Conservation (phyloP, 2,113 vertebrate genomes). For the Cyprinodon brontotheroides region DNA sequence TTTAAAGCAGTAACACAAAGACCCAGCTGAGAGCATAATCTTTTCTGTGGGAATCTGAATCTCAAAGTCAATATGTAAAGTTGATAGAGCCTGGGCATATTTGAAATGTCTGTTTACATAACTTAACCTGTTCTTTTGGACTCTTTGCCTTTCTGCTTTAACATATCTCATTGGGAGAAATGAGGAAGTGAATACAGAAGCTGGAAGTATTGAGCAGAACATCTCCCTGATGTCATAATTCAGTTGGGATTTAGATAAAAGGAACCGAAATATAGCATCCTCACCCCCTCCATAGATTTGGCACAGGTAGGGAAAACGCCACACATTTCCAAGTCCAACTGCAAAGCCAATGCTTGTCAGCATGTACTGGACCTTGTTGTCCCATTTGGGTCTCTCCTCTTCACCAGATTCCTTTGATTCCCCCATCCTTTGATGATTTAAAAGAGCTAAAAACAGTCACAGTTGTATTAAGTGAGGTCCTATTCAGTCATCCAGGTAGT, state of each 20-base stretch:
- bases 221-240: not conserved
- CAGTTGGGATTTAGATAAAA: not conserved
- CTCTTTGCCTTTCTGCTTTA: not conserved
- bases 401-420: slow-evolving; percentile 8
- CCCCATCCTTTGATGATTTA: slow-evolving; percentile 36
- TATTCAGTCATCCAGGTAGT: not conserved
- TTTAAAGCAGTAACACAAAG: slow-evolving; percentile 12
- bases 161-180: slow-evolving; percentile 19
- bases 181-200: slow-evolving; percentile 36
- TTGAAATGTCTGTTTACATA: slow-evolving; percentile 26
- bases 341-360: slow-evolving; percentile 88
- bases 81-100: slow-evolving; percentile 6
- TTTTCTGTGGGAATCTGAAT: slow-evolving; percentile 1
- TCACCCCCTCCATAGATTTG: slow-evolving; percentile 90
- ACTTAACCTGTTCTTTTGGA: not conserved
- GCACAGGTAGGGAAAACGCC: slow-evolving; percentile 90
- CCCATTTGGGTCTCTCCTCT: slow-evolving; percentile 83
- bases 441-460: not conserved
- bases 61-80: slow-evolving; percentile 21
- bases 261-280: slow-evolving; percentile 21
- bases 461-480: not conserved
- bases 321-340: slow-evolving; percentile 88
- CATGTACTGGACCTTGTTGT: slow-evolving; percentile 87
- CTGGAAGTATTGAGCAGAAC: not conserved
- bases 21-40: not conserved